These are phyloP conservation scores for Smutsia temminckii DNA, from an alignment of 2,797 vertebrate species.

Conservation along the genomic window DNA sequence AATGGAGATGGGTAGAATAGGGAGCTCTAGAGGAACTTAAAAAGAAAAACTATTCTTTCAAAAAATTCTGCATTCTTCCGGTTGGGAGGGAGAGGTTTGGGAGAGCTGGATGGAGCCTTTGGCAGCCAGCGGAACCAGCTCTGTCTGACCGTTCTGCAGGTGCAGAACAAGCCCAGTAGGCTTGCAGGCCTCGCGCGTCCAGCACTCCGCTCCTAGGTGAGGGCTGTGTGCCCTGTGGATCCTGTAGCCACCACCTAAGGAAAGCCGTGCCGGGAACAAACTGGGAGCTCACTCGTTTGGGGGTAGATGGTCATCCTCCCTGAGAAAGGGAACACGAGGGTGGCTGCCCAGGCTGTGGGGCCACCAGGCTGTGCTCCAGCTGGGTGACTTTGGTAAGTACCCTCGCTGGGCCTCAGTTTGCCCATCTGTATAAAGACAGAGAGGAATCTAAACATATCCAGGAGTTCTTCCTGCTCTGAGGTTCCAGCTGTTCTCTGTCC, in stretches of 20 bases:
- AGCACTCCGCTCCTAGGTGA: rapidly evolving
- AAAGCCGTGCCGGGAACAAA: not conserved
- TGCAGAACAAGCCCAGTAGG: not conserved
- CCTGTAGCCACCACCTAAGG: rapidly evolving
- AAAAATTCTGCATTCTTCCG: not conserved
- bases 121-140: rapidly evolving
- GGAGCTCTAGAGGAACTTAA: not conserved
- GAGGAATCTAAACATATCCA: not conserved
- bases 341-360: not conserved
- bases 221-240: rapidly evolving
- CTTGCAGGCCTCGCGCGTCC: rapidly evolving
- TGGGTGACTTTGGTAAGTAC: not conserved
- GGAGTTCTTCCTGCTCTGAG: not conserved
- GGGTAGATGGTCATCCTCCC: not conserved
- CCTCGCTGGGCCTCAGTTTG: not conserved
- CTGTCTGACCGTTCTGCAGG: rapidly evolving
- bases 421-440: not conserved
- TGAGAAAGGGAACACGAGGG: not conserved
- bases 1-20: not conserved
- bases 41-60: not conserved
- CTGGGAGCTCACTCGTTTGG: not conserved
- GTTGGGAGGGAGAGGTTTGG: not conserved
- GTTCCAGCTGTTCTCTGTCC: not conserved
- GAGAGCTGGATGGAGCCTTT: not conserved
- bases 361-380: not conserved